Conservation (phyloP, 2,888 invertebrate species). For the Agapostemon virescens region DNA sequence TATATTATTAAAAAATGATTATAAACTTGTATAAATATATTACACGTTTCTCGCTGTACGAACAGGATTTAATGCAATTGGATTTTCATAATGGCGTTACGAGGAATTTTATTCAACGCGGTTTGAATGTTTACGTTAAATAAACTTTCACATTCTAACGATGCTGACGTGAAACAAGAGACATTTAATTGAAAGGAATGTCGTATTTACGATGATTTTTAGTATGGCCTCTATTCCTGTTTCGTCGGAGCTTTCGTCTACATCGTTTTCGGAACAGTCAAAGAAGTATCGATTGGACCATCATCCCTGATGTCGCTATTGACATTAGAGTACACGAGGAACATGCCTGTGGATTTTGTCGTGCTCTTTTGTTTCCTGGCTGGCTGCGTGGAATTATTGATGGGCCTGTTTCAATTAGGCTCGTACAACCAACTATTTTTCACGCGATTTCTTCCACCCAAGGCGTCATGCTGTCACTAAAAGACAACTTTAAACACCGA, state of each 20-base stretch:
- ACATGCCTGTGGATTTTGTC: constrained; percentile 87
- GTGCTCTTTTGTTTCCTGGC: constrained; percentile 89
- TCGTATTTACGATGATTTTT: constrained; percentile 60
- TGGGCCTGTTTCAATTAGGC: constrained; percentile 93
- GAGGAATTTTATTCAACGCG: background rate
- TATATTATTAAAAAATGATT: no score
- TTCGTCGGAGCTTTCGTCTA: constrained; percentile 93
- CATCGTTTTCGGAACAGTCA: constrained; percentile 92
- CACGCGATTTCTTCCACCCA: background rate
- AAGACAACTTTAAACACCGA: background rate
- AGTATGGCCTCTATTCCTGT: constrained; percentile 95
- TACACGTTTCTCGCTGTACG: background rate
- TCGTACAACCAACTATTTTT: background rate
- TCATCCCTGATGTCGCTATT: constrained; percentile 95
- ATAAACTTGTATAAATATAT: no score
- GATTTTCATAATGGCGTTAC: background rate
- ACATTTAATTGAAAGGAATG: background rate
- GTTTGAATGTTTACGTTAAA: background rate
- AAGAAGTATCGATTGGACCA: constrained; percentile 94
- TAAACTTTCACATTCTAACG: background rate
- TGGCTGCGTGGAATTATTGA: constrained; percentile 88
- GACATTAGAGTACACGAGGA: constrained; percentile 87
- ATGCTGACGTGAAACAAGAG: background rate
- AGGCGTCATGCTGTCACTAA: no score
- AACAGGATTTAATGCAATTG: background rate